These are phyloP conservation scores for Labeo calbasu DNA, from an alignment of 2,797 vertebrate genomes.

Conservation along the genomic window DNA sequence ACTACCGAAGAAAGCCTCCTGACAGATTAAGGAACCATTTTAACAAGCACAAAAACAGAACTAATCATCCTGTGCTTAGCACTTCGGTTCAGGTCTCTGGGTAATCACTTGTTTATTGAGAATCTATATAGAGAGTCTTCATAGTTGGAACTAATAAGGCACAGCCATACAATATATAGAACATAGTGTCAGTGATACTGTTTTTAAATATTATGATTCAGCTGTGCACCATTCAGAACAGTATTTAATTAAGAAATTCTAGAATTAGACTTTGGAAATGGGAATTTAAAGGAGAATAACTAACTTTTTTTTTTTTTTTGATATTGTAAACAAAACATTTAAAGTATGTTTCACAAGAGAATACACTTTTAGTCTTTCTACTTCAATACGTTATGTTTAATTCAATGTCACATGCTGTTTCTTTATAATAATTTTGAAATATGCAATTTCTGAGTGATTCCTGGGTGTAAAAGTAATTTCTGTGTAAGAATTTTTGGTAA, in stretches of 20 bases:
- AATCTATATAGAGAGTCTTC: background rate
- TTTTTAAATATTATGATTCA: background rate
- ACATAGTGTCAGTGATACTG: background rate
- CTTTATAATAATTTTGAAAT: background rate
- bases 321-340: background rate
- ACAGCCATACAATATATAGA: background rate
- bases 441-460: background rate
- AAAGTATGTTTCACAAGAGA: background rate
- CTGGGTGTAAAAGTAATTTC: background rate
- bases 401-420: too few relatives aligned
- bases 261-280: background rate
- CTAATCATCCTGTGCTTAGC: slow-evolving; percentile 1
- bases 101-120: background rate
- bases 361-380: background rate
- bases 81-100: background rate
- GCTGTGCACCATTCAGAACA: background rate
- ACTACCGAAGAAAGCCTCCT: slow-evolving; percentile 68
- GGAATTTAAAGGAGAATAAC: background rate
- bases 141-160: background rate
- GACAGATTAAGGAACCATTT: slow-evolving; percentile 70
- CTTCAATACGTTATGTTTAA: background rate
- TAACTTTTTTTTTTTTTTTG: background rate
- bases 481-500: background rate
- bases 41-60: slow-evolving; percentile 45
- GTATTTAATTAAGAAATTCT: background rate